Evolutionary conservation across 2,888 invertebrate species (phyloP).

Genomic region (Tortricodes alternella): DNA sequence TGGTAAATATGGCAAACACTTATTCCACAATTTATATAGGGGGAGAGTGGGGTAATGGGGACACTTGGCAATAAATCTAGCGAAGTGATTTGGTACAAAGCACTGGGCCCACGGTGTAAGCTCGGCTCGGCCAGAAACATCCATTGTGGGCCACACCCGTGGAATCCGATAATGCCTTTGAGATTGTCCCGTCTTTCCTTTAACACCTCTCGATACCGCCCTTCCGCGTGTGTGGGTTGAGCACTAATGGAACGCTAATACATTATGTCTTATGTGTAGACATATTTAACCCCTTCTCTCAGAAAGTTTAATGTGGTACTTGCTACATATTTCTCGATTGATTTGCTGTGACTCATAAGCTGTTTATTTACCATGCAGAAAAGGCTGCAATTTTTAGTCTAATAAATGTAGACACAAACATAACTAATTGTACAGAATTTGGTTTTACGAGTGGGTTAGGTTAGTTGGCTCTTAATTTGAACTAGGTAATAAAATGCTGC

Average conservation of each 20-base stretch:
- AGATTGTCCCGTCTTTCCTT: slow-evolving; percentile 79
- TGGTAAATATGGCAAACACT: slow-evolving; percentile 81
- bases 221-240: slow-evolving; percentile 32
- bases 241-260: slow-evolving; percentile 23
- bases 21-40: slow-evolving; percentile 77
- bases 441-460: too few species aligned
- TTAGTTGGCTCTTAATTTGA: too few species aligned
- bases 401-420: too few species aligned
- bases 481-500: too few species aligned
- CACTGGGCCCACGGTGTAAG: slow-evolving; percentile 75
- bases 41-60: slow-evolving; percentile 73
- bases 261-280: slow-evolving; percentile 4
- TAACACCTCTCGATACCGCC: slow-evolving; percentile 68
- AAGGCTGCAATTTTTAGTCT: too few species aligned
- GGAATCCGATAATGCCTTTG: slow-evolving; percentile 80
- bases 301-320: too few species aligned
- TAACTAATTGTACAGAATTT: too few species aligned
- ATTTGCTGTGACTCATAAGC: too few species aligned
- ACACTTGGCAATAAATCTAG: slow-evolving; percentile 75
- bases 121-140: slow-evolving; percentile 73
- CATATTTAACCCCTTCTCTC: slow-evolving; percentile 7
- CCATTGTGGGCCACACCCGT: slow-evolving; percentile 73
- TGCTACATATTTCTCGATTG: too few species aligned
- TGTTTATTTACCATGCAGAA: too few species aligned
- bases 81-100: slow-evolving; percentile 81